Percentiles rank a stretch among this genome's conserved stretches.
Conservation (phyloP, 2,113 vertebrate genomes). For the Equus quagga region DNA sequence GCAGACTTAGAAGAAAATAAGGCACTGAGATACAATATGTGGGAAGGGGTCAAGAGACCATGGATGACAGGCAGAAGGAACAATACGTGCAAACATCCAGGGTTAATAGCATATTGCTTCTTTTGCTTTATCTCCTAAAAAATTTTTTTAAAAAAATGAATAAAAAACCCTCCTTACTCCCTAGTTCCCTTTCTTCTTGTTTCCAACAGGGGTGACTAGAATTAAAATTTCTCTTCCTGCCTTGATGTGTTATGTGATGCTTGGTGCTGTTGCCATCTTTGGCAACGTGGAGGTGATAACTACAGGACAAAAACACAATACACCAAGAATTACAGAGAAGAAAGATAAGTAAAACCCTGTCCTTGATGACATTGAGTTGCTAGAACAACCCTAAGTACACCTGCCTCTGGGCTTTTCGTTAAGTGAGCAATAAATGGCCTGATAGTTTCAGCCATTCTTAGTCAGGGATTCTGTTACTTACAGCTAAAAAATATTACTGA, state of each 20-base stretch:
- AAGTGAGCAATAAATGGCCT: background rate
- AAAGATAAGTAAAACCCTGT: background rate
- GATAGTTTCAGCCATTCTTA: background rate
- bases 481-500: background rate
- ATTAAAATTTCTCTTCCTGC: background rate
- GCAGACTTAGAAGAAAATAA: background rate
- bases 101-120: background rate
- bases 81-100: background rate
- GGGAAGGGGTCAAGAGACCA: background rate
- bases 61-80: background rate
- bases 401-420: background rate
- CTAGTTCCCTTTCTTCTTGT: background rate
- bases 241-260: background rate
- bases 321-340: background rate
- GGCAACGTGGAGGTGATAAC: background rate
- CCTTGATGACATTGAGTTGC: background rate
- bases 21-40: background rate
- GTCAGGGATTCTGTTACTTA: background rate
- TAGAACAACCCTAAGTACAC: background rate
- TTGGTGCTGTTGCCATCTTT: background rate
- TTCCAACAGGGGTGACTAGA: background rate
- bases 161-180: background rate
- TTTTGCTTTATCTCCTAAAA: background rate
- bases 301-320: background rate
- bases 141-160: no score